A percentile compares a stretch with the other conserved stretches of the same genome.
Conservation (phyloP, 2,888 invertebrate species). For the Tetragonula carbonaria region DNA sequence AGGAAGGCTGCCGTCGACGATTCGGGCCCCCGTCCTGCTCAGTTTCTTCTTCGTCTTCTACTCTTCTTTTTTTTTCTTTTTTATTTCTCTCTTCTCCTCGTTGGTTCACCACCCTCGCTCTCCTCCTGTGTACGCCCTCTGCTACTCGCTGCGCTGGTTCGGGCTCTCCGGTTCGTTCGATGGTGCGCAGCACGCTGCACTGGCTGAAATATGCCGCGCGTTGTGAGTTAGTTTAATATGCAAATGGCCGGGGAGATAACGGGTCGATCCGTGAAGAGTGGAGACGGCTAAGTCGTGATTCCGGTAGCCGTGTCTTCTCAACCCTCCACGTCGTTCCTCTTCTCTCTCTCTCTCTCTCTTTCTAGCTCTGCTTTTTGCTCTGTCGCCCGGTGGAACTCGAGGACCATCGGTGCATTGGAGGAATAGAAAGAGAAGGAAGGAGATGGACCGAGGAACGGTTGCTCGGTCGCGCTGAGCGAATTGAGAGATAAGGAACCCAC, state of each 20-base stretch:
- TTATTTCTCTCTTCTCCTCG: background rate
- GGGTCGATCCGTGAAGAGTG: conserved; percentile 81
- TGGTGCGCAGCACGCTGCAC: conserved; percentile 30
- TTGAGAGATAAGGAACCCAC: conserved; percentile 82
- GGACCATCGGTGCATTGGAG: conserved; percentile 9
- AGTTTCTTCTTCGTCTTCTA: background rate
- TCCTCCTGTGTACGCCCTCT: conserved; percentile 22
- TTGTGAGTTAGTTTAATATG: conserved; percentile 84
- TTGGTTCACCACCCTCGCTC: conserved; percentile 1
- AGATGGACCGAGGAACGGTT: conserved; percentile 33
- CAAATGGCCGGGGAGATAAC: conserved; percentile 82
- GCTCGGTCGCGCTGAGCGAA: conserved; percentile 76
- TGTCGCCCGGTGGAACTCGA: conserved; percentile 22
- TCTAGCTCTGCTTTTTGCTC: conserved; percentile 25
- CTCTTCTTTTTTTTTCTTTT: background rate
- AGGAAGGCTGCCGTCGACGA: conserved; percentile 52
- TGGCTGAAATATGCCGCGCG: conserved; percentile 79
- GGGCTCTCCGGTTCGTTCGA: background rate
- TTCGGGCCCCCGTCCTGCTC: conserved; percentile 40
- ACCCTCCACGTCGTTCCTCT: conserved; percentile 66
- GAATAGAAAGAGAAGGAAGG: conserved; percentile 23
- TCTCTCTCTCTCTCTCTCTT: conserved; percentile 49
- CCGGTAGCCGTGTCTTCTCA: conserved; percentile 82
- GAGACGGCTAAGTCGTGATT: conserved; percentile 83
- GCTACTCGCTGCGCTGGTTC: background rate